Conservation (phyloP, 2,888 invertebrate genomes). For the Idaea dimidiata region DNA sequence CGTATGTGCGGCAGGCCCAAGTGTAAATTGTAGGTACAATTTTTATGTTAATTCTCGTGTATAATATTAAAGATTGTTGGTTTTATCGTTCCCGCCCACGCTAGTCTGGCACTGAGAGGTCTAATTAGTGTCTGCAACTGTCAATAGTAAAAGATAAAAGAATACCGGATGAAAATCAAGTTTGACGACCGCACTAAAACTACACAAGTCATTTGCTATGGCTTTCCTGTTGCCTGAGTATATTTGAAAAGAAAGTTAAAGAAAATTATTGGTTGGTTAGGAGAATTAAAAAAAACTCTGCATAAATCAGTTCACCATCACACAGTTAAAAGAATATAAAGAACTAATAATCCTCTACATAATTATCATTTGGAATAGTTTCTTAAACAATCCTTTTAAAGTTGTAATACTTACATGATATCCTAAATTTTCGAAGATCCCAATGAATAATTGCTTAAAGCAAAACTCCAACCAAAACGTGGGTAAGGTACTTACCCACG, state of each 20-base stretch:
- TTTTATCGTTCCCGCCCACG: conserved; percentile 23
- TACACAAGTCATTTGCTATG: conserved; percentile 48
- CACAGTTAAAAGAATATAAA: conserved; percentile 22
- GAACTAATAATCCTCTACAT: conserved; percentile 29
- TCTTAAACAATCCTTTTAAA: conserved; percentile 1
- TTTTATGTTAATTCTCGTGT: conserved; percentile 8
- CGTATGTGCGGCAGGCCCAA: background rate
- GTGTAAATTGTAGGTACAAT: background rate
- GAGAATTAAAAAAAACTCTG: background rate
- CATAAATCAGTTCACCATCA: background rate
- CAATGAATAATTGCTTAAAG: background rate
- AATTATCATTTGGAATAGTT: conserved; percentile 21
- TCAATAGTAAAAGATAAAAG: conserved; percentile 36
- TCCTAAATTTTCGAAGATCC: background rate
- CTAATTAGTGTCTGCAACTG: conserved; percentile 24
- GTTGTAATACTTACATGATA: background rate
- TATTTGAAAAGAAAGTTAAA: background rate
- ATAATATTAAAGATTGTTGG: background rate
- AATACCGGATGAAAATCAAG: conserved; percentile 42
- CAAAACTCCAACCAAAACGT: background rate
- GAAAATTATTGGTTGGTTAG: background rate
- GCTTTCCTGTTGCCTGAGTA: conserved; percentile 32
- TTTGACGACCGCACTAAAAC: conserved; percentile 46
- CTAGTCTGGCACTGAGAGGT: conserved; percentile 27
- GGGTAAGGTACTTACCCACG: too few relatives aligned